Conservation (phyloP, 2,797 vertebrate genomes). For the Chiloscyllium punctatum region DNA sequence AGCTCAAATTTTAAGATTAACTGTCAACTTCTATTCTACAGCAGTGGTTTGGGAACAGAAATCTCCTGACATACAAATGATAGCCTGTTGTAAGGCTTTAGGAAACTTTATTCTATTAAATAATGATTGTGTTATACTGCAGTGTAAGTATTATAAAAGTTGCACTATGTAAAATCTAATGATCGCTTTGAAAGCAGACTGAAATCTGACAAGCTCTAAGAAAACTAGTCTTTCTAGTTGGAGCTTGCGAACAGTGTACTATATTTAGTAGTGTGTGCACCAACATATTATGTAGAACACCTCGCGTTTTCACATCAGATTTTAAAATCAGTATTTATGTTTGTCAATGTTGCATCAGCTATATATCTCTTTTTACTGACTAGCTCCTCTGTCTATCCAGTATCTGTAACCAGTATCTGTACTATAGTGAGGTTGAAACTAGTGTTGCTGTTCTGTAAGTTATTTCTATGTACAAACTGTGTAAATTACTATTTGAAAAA, state of each 20-base stretch:
- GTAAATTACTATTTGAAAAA: background rate
- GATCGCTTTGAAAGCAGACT: background rate
- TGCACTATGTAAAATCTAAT: background rate
- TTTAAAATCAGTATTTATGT: background rate
- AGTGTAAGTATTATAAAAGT: background rate
- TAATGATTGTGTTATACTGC: background rate
- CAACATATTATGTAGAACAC: background rate
- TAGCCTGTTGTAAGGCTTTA: background rate
- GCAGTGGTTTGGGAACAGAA: background rate
- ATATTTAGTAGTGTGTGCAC: background rate
- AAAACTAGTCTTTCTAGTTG: background rate
- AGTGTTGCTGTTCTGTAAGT: background rate
- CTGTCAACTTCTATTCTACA: background rate
- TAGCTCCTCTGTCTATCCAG: too few relatives aligned
- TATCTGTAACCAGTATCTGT: background rate
- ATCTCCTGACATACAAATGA: background rate
- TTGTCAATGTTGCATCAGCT: background rate
- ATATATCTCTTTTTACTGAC: background rate
- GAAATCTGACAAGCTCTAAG: background rate
- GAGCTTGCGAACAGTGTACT: background rate
- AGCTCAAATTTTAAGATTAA: background rate
- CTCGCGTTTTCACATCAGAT: background rate
- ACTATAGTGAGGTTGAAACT: background rate
- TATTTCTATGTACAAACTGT: background rate
- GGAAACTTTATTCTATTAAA: background rate